These are phyloP conservation scores for Oconnorella tubifera DNA, from an alignment of 2,888 invertebrate genomes.

Conservation along the genomic window DNA sequence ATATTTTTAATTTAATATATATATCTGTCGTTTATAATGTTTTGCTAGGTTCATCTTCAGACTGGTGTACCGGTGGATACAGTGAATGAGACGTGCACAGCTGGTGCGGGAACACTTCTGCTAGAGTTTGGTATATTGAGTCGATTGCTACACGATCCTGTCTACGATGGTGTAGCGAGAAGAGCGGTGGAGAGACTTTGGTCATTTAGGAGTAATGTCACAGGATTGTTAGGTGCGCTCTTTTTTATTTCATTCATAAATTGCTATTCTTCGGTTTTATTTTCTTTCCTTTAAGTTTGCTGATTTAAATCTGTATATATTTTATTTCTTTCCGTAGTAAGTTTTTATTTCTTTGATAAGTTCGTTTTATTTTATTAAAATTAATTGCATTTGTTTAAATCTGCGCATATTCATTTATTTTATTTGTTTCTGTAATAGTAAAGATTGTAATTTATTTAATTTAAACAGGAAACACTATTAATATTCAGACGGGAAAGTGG, in stretches of 20 bases:
- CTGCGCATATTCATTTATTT: too few species aligned
- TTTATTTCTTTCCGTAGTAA: too few species aligned
- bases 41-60: conserved; percentile 60
- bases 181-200: conserved; percentile 61
- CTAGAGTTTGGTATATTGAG: conserved; percentile 65
- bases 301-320: conserved; percentile 11
- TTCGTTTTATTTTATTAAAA: too few species aligned
- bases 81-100: conserved; percentile 64
- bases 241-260: neutral
- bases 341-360: too few species aligned
- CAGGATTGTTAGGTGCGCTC: conserved; percentile 62
- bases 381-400: too few species aligned
- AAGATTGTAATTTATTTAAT: neutral
- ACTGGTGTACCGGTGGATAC: conserved; percentile 60
- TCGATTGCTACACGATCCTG: conserved; percentile 62
- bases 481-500: conserved; percentile 66
- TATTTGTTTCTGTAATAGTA: too few species aligned
- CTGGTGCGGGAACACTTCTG: conserved; percentile 65
- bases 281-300: neutral
- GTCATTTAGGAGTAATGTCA: conserved; percentile 60
- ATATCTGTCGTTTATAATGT: neutral
- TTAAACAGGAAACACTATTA: conserved; percentile 62
- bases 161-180: conserved; percentile 63
- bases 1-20: too few species aligned
- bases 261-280: neutral